Percentiles rank a stretch among this genome's conserved stretches.
These are phyloP conservation scores for Strongylocentrotus purpuratus DNA, from an alignment of 35 echinoderm and acorn worm genomes.

Conservation along the genomic window DNA sequence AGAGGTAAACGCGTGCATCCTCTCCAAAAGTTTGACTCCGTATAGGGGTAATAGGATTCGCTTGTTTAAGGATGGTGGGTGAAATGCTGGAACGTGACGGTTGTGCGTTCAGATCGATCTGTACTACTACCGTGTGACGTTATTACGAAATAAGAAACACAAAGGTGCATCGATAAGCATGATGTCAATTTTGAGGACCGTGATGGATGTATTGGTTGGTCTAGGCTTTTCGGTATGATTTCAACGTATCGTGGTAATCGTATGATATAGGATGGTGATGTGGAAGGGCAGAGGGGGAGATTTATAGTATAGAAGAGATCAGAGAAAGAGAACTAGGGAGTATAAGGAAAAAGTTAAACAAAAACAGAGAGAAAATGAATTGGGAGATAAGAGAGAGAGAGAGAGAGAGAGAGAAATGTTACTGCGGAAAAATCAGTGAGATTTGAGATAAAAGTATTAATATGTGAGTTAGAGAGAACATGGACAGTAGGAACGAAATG, in stretches of 20 bases:
- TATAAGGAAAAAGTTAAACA: no score
- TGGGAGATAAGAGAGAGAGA: not conserved
- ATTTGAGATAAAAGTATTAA: not conserved
- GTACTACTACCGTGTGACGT: not conserved
- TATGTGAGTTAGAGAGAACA: no score
- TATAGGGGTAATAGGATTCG: constrained; percentile 2
- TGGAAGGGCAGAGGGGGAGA: not conserved
- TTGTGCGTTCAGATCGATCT: not conserved
- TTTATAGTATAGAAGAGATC: not conserved
- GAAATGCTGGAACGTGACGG: not conserved
- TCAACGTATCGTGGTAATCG: not conserved
- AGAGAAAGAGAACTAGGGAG: not conserved
- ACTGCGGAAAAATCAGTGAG: not conserved
- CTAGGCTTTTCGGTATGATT: not conserved
- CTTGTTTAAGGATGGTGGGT: not conserved
- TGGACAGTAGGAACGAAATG: no score
- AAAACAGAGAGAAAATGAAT: not conserved
- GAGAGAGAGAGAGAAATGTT: not conserved
- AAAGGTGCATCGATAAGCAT: constrained; percentile 1
- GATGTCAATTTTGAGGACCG: not conserved
- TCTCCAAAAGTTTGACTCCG: not conserved
- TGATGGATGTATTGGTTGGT: not conserved
- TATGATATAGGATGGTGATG: not conserved
- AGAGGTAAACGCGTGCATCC: not conserved
- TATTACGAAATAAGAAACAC: constrained; percentile 5